A percentile compares a stretch with the other conserved stretches of the same genome.
Evolutionary conservation across 2,113 vertebrate species (phyloP).

Genomic region (Chinchilla lanigera): DNA sequence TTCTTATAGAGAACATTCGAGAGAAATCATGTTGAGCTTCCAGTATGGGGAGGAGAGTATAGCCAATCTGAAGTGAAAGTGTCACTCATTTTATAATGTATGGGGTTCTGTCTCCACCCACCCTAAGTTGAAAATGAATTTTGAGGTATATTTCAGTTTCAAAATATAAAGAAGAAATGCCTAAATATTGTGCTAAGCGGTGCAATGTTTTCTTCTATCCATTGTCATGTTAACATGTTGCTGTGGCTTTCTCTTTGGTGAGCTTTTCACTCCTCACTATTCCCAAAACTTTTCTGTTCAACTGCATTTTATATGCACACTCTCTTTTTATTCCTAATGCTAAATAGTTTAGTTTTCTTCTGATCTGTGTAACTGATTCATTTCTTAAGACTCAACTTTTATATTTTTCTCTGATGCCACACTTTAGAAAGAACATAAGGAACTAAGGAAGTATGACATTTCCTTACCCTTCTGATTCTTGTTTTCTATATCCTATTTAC

Average conservation of each 20-base stretch:
- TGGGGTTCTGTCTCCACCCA: neutral
- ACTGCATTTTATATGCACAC: neutral
- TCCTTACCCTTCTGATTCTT: neutral
- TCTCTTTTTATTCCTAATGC: neutral
- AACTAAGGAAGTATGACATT: neutral
- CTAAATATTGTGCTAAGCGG: neutral
- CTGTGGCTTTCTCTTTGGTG: neutral
- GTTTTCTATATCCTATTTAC: neutral
- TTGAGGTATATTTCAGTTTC: neutral
- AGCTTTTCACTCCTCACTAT: neutral
- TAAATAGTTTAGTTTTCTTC: neutral
- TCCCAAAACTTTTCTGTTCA: neutral
- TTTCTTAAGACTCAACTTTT: neutral
- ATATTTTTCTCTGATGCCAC: neutral
- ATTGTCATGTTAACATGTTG: neutral
- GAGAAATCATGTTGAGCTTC: neutral
- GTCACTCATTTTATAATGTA: neutral
- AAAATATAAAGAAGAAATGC: neutral
- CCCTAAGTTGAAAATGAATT: neutral
- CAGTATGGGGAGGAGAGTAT: neutral
- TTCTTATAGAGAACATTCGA: neutral
- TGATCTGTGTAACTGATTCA: neutral
- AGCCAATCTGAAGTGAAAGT: neutral
- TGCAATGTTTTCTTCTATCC: neutral
- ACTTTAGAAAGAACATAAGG: neutral